Conservation (phyloP, 2,888 invertebrate genomes). For the Augochlorella aurata region DNA sequence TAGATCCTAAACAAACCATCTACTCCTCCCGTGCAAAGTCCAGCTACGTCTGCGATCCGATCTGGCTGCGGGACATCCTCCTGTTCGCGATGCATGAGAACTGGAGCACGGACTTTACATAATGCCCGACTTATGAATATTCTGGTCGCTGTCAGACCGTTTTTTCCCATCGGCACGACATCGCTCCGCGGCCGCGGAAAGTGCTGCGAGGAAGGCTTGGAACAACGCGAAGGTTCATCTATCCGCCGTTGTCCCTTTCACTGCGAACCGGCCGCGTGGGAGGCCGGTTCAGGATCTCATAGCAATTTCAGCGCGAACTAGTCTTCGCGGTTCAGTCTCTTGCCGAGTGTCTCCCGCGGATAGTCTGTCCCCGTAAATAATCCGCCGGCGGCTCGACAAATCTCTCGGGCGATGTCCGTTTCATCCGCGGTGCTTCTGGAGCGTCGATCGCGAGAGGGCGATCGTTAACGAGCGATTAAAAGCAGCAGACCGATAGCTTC, state of each 20-base stretch:
- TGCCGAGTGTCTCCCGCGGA: constrained; percentile 55
- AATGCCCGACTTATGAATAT: constrained; percentile 1
- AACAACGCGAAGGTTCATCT: constrained; percentile 66
- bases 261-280: constrained; percentile 73
- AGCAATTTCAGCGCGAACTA: constrained; percentile 72
- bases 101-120: background rate
- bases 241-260: constrained; percentile 75
- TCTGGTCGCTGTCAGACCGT: background rate
- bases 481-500: background rate
- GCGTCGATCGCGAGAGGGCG: background rate
- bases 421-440: background rate
- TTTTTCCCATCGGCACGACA: constrained; percentile 33
- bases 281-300: constrained; percentile 71
- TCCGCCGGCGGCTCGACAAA: background rate
- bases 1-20: too few relatives aligned
- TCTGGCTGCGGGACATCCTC: background rate
- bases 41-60: too few relatives aligned
- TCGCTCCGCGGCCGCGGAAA: constrained; percentile 38
- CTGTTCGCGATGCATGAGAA: constrained; percentile 7
- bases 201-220: constrained; percentile 62
- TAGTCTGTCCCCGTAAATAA: constrained; percentile 25
- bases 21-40: too few relatives aligned
- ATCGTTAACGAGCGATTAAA: background rate
- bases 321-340: constrained; percentile 68
- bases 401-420: background rate